Evolutionary conservation across 2,888 invertebrate genomes (phyloP), one percentile per base, ranked within the genome.

Genomic region (Andrena flavipes): DNA sequence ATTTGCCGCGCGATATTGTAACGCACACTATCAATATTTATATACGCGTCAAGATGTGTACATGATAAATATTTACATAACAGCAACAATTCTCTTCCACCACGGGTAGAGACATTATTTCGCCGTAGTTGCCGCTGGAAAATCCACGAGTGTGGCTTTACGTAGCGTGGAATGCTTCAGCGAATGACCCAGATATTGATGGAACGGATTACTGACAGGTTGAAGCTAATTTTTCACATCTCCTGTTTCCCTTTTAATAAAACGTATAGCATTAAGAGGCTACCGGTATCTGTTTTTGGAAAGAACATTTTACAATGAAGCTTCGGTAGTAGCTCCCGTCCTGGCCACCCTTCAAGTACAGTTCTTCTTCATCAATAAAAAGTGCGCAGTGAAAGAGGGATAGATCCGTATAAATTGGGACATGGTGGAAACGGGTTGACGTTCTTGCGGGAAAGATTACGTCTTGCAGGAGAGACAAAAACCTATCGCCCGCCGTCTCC

Each of bases 1-100:
- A 77, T 81, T 86, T 81, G 63, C 76, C 16, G 42, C 10, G 29
- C 68, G 64, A 76, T 68, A 68, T 77, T 76, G 67, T 70, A 74
- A 72, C 70, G 77, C 75, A 65, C 62, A 60, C 69, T 51, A 71
- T 65, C 76, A 74, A 76, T 64, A 74, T 77, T 79, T 77, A 74
- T 68, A 56, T 54, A 73, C 71, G 49, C 63, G 30, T 71, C 62
- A 68, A 51, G 30, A 67, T 70, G 56, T 63, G 13, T 4, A 7
- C 60, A 10, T 7, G 77, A 76, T 74, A 84, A 82, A 86, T 76
- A 76, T 84, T 86, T 86, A 54, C 76, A 51, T 30, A 70, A 54
- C 51, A 49, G 62, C 60, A 42, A 63, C 63, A 60, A 76, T 65
- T 80, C 59, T 49, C 51, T 54, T 71, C 69, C 42, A 20, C 35